phyloP scores from a whole-genome alignment of 1,140 invertebrate genomes.

The Lepidurus apus region DNA sequence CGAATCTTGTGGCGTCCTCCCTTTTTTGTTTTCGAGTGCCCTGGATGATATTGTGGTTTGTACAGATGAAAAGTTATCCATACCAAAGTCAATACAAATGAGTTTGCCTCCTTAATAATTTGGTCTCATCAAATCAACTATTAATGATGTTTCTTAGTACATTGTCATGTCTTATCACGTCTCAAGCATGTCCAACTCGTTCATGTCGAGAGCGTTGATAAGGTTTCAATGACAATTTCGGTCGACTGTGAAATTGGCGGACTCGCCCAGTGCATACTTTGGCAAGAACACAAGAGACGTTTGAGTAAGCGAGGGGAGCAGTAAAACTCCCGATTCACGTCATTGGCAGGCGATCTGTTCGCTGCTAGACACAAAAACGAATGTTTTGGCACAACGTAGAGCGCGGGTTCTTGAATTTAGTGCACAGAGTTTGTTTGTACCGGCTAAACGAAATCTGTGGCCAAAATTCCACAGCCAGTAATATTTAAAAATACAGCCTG shows the following conservation, averaged over 20 bases:
- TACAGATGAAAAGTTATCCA: conserved; percentile 19
- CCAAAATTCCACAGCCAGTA: too few species aligned
- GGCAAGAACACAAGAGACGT: neutral
- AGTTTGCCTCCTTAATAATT: neutral
- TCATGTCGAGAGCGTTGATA: too few species aligned
- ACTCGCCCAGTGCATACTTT: neutral
- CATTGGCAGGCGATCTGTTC: neutral
- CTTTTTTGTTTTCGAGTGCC: neutral
- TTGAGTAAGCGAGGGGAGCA: neutral
- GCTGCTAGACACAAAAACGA: neutral
- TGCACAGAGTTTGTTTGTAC: too few species aligned
- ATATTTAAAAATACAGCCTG: too few species aligned
- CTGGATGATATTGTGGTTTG: conserved; percentile 5
- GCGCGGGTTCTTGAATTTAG: too few species aligned
- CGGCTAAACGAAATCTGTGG: too few species aligned
- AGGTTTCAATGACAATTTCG: neutral
- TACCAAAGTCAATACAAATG: conserved; percentile 20
- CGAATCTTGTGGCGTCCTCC: neutral
- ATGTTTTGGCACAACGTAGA: neutral
- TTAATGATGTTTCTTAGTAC: too few species aligned
- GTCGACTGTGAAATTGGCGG: neutral
- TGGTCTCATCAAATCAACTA: too few species aligned
- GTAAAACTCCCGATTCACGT: neutral
- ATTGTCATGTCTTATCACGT: too few species aligned
- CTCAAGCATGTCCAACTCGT: too few species aligned